A percentile compares a stretch with the other conserved stretches of the same genome.
Evolutionary conservation across 2,888 invertebrate species (phyloP).

Genomic region (Clepsis dumicolana): DNA sequence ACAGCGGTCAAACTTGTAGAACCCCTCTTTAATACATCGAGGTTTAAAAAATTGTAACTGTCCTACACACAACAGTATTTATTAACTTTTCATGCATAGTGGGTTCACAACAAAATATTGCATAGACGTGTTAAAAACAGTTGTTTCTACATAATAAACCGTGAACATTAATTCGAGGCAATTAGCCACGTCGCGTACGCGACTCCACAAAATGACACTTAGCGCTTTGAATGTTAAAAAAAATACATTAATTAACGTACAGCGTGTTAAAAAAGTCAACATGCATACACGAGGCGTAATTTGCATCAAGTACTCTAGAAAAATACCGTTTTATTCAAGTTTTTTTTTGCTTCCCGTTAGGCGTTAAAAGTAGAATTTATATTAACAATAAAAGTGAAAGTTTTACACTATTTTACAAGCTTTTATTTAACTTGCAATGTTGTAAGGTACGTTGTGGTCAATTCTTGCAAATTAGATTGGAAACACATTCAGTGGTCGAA

Average conservation of each 20-base stretch:
- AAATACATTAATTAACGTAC: slow-evolving; percentile 6
- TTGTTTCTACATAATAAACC: slow-evolving; percentile 3
- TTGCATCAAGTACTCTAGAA: not conserved
- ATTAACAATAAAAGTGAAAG: too few relatives aligned
- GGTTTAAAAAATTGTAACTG: too few relatives aligned
- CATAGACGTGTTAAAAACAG: not conserved
- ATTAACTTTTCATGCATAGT: too few relatives aligned
- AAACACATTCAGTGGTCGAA: too few relatives aligned
- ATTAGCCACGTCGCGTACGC: slow-evolving; percentile 10
- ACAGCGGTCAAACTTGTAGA: too few relatives aligned
- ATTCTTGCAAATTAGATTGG: too few relatives aligned
- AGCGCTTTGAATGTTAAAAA: not conserved
- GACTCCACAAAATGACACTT: not conserved
- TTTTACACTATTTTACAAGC: too few relatives aligned
- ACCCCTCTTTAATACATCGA: too few relatives aligned
- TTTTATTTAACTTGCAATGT: too few relatives aligned
- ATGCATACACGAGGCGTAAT: slow-evolving; percentile 1
- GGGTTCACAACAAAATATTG: not conserved
- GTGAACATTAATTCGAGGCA: slow-evolving; percentile 2
- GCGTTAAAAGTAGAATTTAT: too few relatives aligned
- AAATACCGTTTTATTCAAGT: not conserved
- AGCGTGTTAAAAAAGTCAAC: slow-evolving; percentile 3
- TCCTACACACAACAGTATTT: too few relatives aligned
- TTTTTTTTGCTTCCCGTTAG: not conserved
- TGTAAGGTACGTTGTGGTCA: too few relatives aligned